A percentile compares a stretch with the other conserved stretches of the same genome.
These are phyloP conservation scores for Sinhomidia bicolor DNA, from an alignment of 2,888 invertebrate genomes.

Conservation along the genomic window DNA sequence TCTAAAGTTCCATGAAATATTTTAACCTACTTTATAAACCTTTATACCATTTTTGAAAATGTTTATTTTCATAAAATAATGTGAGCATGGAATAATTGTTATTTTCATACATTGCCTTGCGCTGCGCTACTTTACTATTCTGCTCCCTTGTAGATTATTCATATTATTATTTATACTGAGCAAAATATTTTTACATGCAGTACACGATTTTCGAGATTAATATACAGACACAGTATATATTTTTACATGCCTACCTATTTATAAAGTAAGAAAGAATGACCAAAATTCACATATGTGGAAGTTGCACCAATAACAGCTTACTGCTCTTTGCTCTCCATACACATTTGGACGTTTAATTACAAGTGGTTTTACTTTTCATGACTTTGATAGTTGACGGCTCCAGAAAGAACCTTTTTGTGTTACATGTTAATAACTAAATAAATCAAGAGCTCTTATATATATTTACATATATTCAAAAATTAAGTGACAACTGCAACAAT, in stretches of 20 bases:
- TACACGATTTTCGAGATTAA: not conserved
- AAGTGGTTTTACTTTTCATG: conserved; percentile 24
- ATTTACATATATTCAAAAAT: no score
- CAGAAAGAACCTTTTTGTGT: not conserved
- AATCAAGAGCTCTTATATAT: no score
- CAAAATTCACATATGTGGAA: not conserved
- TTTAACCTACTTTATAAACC: no score
- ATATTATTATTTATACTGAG: no score
- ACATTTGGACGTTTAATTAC: conserved; percentile 33
- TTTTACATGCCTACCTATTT: not conserved
- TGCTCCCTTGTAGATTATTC: no score
- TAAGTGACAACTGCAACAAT: conserved; percentile 33
- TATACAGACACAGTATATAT: not conserved
- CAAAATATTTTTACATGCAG: no score
- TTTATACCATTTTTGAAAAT: no score
- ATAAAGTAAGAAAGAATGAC: not conserved
- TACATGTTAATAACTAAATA: not conserved
- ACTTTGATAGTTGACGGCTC: not conserved
- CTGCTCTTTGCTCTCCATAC: not conserved
- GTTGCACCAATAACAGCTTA: not conserved
- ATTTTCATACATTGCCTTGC: no score
- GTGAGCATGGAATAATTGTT: no score
- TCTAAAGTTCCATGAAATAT: no score
- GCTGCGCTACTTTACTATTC: no score
- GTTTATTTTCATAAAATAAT: no score